Evolutionary conservation across 2,113 vertebrate genomes (phyloP).

Genomic region (Guaruba guarouba): DNA sequence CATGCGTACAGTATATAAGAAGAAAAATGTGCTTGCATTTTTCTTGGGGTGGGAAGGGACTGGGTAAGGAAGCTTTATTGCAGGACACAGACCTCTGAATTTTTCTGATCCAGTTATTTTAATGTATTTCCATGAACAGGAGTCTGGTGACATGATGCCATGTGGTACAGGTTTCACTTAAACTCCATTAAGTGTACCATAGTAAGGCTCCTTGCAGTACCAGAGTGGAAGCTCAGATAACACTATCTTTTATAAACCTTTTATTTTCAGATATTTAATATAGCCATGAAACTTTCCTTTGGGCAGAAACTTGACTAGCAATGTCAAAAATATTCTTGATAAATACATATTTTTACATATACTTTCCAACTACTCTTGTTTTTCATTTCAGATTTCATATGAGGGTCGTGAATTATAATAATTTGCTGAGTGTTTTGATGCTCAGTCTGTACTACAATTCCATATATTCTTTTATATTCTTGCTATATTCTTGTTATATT

Average conservation of each 20-base stretch:
- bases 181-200: not conserved
- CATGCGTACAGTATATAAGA: not conserved
- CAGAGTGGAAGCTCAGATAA: not conserved
- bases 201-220: not conserved
- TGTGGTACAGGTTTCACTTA: not conserved
- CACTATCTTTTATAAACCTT: not conserved
- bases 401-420: not conserved
- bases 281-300: not conserved
- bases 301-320: not conserved
- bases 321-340: not conserved
- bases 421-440: not conserved
- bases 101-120: not conserved
- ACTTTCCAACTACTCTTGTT: not conserved
- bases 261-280: conserved; percentile 3
- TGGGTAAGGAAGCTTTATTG: not conserved
- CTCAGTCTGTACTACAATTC: not conserved
- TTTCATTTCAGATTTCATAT: not conserved
- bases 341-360: not conserved
- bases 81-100: not conserved
- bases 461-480: not conserved
- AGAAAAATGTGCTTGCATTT: not conserved
- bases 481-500: not conserved
- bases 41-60: not conserved
- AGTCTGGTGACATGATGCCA: not conserved
- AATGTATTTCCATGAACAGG: not conserved